A percentile compares a stretch with the other conserved stretches of the same genome.
Evolutionary conservation across 2,797 vertebrate species (phyloP).

Genomic region (Meda fulgida): DNA sequence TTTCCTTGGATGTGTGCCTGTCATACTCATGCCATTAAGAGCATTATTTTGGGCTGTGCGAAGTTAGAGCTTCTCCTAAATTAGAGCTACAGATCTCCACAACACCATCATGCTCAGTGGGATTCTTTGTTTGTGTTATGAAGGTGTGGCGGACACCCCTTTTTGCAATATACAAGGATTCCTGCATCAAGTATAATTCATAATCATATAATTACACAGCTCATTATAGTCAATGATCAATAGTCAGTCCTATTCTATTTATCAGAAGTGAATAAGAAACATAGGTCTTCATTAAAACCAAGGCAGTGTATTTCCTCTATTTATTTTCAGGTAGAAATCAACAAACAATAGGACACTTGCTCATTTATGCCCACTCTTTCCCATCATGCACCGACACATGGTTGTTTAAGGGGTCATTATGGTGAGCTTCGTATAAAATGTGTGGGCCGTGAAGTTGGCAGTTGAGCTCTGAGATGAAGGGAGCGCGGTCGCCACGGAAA

Average conservation of each 20-base stretch:
- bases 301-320: background rate
- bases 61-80: conserved; percentile 15
- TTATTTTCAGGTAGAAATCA: conserved; percentile 7
- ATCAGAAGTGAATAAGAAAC: background rate
- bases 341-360: background rate
- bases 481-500: conserved; percentile 60
- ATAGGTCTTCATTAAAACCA: background rate
- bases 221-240: conserved; percentile 31
- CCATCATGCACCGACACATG: conserved; percentile 10
- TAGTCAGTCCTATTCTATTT: background rate
- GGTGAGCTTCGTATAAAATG: conserved; percentile 42
- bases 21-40: background rate
- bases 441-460: conserved; percentile 25
- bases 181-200: conserved; percentile 34
- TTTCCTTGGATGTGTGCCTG: background rate
- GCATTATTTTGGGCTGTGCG: conserved; percentile 49
- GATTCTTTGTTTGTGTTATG: conserved; percentile 47
- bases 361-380: conserved; percentile 9
- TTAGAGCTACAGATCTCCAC: conserved; percentile 25
- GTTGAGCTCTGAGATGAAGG: conserved; percentile 47
- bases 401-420: conserved; percentile 42
- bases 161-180: conserved; percentile 19
- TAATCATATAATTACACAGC: background rate
- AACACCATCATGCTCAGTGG: conserved; percentile 31
- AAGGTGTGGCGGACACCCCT: conserved; percentile 46